Evolutionary conservation across 2,113 vertebrate species (phyloP).

Genomic region (Hemibagrus wyckioides): DNA sequence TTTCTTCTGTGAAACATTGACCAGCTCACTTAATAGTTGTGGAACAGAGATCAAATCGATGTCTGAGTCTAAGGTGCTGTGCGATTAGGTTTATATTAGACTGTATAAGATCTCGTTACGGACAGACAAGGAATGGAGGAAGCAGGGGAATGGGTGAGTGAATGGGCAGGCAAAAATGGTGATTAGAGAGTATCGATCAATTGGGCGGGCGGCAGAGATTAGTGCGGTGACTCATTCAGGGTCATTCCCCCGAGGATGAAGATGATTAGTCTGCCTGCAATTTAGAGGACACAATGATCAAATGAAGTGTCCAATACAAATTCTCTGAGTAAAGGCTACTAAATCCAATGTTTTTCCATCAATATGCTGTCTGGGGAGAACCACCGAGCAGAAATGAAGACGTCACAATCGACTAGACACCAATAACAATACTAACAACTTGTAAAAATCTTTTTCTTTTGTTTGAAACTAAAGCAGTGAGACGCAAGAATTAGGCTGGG

Average conservation of each 20-base stretch:
- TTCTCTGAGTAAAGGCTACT: background rate
- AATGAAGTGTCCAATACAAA: background rate
- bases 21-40: slow-evolving; percentile 6
- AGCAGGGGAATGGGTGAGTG: background rate
- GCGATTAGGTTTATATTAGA: slow-evolving; percentile 8
- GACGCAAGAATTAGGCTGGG: background rate
- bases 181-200: slow-evolving; percentile 17
- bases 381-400: background rate
- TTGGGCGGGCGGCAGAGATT: background rate
- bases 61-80: background rate
- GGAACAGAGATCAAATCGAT: slow-evolving; percentile 29
- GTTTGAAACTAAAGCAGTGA: background rate
- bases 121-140: background rate
- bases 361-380: background rate
- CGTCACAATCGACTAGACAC: background rate
- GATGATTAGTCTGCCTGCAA: background rate
- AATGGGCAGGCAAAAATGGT: slow-evolving; percentile 12
- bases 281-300: background rate
- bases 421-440: no score
- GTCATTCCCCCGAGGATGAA: background rate
- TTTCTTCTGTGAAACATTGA: slow-evolving; percentile 11
- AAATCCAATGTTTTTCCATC: background rate
- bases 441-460: no score
- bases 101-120: background rate
- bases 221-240: background rate